Conservation (phyloP, 2,113 vertebrate genomes). For the Rhabdornis inornatus region DNA sequence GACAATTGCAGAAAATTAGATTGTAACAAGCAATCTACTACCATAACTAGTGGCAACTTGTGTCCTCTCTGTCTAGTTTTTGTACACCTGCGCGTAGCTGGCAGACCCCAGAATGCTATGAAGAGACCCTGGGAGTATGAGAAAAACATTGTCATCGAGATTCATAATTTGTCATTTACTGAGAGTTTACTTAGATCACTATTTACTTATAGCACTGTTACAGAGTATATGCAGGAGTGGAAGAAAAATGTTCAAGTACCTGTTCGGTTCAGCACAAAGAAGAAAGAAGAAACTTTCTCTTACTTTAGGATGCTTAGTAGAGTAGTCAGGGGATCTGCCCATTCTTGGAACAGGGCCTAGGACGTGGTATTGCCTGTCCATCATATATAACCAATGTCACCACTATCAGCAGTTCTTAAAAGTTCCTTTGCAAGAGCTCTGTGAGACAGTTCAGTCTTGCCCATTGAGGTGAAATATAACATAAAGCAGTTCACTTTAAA, state of each 20-base stretch:
- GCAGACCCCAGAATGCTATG: rapidly evolving
- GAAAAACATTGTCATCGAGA: not conserved
- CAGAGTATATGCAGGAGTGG: not conserved
- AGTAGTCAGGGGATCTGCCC: not conserved
- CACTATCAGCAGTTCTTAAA: not conserved
- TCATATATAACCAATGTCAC: no score
- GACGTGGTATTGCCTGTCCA: not conserved
- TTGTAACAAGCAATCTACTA: not conserved
- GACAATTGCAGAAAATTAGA: not conserved
- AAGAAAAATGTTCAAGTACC: not conserved
- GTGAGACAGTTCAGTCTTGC: not conserved
- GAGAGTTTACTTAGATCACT: not conserved
- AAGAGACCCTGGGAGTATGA: not conserved
- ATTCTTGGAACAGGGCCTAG: not conserved
- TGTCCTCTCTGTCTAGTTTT: not conserved
- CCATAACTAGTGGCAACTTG: not conserved
- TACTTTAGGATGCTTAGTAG: not conserved
- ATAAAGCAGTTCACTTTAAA: not conserved
- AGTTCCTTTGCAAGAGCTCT: not conserved
- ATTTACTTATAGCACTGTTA: not conserved
- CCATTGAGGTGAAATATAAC: rapidly evolving
- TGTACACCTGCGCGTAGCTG: rapidly evolving
- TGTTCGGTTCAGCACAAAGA: not conserved
- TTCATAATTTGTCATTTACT: not conserved
- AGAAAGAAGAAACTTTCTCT: not conserved